Base-by-base conservation (phyloP, 2,113 vertebrate species). In the Gracilinanus agilis region DNA sequence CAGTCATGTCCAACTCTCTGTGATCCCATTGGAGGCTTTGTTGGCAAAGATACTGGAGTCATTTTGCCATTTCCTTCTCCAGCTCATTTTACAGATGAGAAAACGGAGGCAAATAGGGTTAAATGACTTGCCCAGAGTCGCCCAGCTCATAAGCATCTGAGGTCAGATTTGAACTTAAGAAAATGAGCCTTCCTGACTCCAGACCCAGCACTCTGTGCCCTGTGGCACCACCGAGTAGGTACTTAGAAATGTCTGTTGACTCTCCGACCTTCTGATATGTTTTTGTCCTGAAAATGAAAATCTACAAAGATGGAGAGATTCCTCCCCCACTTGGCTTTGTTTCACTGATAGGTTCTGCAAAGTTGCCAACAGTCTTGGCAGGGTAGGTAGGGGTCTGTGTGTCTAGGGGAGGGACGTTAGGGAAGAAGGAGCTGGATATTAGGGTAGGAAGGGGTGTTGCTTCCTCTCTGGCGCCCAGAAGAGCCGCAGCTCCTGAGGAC, bases 401-500 rank as follows among this genome's bases (percentile, higher is more conserved):
- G 3, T 10, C 2, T 23, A 55, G 34, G 49, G 53, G 53, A 58
- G 92, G 83, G 53, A 54, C n/a, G 34, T 5, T 54, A 83, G 9
- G 34, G 27, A 34, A 93, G 44, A 19, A 9, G 6, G 11, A 95
- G 53, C 8, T 58, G 49, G n/a, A 53, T 9, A 23, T 21, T 0
- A 75, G 53, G 88, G 89, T 53, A 90, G n/a, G 24, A 44, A 75
- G 25, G 24, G 29, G 25, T 88, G 44, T 16, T 24, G 27, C 93
- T 90, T 90, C 67, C 88, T 13, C 10, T 55, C 88, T 53, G 49
- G 40, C 88, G 49, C 10, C 44, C 1, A 0, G 7, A 95, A 90
- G 89, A 83, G 92, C 55, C 53, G 34, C 89, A 83, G 92, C 88
- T 92, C 90, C 89, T 0, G 53, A 94, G 54, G 44, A 95, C 92